phyloP scores from a whole-genome alignment of 2,888 invertebrate species.

The Aphidius colemani region DNA sequence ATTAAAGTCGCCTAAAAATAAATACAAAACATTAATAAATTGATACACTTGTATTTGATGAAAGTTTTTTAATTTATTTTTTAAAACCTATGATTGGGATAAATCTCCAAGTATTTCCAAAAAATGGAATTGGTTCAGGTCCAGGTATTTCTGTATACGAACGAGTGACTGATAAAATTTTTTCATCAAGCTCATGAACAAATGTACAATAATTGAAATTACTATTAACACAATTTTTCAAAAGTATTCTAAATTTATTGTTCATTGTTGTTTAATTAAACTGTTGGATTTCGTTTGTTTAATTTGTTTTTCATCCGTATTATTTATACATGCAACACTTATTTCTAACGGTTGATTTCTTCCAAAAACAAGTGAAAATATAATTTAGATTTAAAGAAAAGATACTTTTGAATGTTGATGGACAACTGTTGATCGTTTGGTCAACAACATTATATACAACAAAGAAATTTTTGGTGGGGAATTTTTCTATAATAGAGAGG shows the following conservation, averaged over 20 bases:
- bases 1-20: slow-evolving; percentile 64
- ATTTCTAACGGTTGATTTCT: no score
- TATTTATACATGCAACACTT: no score
- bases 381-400: no score
- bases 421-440: no score
- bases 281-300: background rate
- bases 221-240: background rate
- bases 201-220: slow-evolving; percentile 23
- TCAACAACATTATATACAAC: no score
- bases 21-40: background rate
- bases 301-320: no score
- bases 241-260: background rate
- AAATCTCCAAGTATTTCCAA: slow-evolving; percentile 83
- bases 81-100: slow-evolving; percentile 68
- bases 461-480: no score
- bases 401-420: no score
- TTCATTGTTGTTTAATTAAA: background rate
- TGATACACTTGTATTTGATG: slow-evolving; percentile 1
- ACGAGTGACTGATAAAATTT: slow-evolving; percentile 26
- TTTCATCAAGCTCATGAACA: slow-evolving; percentile 26
- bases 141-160: slow-evolving; percentile 75
- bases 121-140: slow-evolving; percentile 72
- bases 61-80: slow-evolving; percentile 7
- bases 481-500: no score
- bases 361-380: no score